Percentiles rank a stretch among this genome's conserved stretches.
Conservation (phyloP, 2,888 invertebrate species). For the Lithophane leautieri region DNA sequence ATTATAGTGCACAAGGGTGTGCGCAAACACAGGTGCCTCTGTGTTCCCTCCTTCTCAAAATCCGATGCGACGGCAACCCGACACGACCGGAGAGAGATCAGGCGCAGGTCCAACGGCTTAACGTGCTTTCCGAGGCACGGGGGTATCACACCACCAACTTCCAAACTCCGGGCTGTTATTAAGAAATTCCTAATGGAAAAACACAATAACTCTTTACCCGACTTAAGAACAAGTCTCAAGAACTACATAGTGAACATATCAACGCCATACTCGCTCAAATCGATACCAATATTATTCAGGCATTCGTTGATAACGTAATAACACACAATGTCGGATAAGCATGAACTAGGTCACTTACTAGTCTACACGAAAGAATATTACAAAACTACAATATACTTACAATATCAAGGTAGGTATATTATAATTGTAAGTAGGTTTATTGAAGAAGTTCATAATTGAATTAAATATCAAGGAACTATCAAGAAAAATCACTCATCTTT, state of each 20-base stretch:
- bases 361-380: neutral
- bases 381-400: neutral
- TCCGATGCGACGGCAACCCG: too few species aligned
- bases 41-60: too few species aligned
- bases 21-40: too few species aligned
- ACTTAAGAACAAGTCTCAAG: neutral
- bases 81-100: too few species aligned
- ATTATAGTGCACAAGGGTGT: too few species aligned
- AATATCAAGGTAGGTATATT: neutral
- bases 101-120: too few species aligned
- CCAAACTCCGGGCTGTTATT: too few species aligned
- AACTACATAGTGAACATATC: neutral
- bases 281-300: neutral
- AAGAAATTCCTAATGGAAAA: too few species aligned
- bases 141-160: too few species aligned
- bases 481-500: neutral
- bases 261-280: neutral
- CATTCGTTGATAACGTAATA: neutral
- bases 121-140: too few species aligned
- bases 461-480: neutral
- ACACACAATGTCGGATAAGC: neutral
- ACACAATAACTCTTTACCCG: too few species aligned
- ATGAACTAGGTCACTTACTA: constrained; percentile 2
- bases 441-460: neutral
- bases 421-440: neutral